These are phyloP conservation scores for Hippopotamus amphibius DNA, from an alignment of 2,113 vertebrate genomes.

Conservation along the genomic window DNA sequence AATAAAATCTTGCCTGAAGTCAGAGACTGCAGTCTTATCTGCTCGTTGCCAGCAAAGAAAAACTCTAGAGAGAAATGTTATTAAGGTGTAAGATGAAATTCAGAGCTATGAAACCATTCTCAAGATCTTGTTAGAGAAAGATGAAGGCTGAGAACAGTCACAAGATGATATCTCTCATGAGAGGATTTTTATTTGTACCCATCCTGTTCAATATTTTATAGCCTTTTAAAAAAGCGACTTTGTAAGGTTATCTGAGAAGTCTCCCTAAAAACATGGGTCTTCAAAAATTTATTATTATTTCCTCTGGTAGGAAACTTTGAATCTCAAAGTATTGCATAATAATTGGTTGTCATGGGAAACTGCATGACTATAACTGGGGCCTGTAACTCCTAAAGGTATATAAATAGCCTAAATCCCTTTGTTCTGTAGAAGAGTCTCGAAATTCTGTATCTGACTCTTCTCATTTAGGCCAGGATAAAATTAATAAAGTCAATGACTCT, in stretches of 20 bases:
- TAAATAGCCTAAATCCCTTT: slow-evolving; percentile 71
- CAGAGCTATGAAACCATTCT: neutral
- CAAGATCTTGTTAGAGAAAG: slow-evolving; percentile 26
- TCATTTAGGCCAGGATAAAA: slow-evolving; percentile 60
- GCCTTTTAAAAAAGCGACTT: slow-evolving; percentile 22
- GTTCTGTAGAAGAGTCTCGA: slow-evolving; percentile 58
- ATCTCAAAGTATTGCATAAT: slow-evolving; percentile 52
- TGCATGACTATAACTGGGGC: neutral
- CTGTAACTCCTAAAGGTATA: slow-evolving; percentile 55
- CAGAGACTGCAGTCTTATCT: neutral
- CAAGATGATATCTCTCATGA: neutral
- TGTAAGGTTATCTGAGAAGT: slow-evolving; percentile 54
- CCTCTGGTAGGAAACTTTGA: slow-evolving; percentile 45
- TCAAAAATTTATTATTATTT: slow-evolving; percentile 66
- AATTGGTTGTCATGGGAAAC: slow-evolving; percentile 79
- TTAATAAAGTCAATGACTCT: slow-evolving; percentile 57
- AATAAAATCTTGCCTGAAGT: slow-evolving; percentile 50
- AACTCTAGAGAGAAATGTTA: slow-evolving; percentile 45
- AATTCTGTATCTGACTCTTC: slow-evolving; percentile 37
- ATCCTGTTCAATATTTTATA: slow-evolving; percentile 55
- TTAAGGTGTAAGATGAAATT: slow-evolving; percentile 43
- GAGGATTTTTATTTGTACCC: slow-evolving; percentile 52
- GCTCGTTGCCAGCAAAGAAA: slow-evolving; percentile 1
- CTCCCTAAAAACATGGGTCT: slow-evolving; percentile 49
- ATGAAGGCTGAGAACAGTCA: slow-evolving; percentile 3